Evolutionary conservation across 2,797 vertebrate species (phyloP).

Genomic region (Craterocephalus amniculus): DNA sequence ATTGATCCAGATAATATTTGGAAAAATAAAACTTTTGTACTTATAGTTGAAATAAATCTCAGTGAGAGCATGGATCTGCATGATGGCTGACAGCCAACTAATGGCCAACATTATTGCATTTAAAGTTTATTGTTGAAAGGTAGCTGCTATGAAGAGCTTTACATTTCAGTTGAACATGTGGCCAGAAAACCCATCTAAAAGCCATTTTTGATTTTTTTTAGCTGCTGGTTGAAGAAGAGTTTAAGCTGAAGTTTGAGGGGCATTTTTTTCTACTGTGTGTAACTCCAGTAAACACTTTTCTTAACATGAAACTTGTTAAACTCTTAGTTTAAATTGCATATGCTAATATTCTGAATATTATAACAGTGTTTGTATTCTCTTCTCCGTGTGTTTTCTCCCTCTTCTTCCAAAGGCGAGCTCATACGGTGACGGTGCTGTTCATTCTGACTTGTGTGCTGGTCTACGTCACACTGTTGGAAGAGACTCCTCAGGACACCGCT

Average conservation of each 20-base stretch:
- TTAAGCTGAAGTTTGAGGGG: background rate
- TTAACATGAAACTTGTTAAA: background rate
- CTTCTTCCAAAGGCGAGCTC: constrained; percentile 89
- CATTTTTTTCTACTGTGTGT: background rate
- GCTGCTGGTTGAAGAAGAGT: background rate
- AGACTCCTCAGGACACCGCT: constrained; percentile 95
- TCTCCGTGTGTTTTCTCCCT: constrained; percentile 2
- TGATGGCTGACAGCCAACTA: background rate
- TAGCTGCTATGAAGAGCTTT: background rate
- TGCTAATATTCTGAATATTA: too few relatives aligned
- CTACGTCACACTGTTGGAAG: constrained; percentile 96
- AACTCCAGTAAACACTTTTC: background rate
- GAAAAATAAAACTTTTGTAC: constrained; percentile 17
- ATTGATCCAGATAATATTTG: constrained; percentile 11
- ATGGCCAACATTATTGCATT: background rate
- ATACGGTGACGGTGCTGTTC: constrained; percentile 95
- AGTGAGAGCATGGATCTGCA: background rate
- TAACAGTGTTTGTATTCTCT: too few relatives aligned
- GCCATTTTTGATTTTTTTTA: background rate
- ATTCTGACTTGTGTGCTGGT: constrained; percentile 94
- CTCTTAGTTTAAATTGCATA: too few relatives aligned
- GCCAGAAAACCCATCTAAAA: background rate
- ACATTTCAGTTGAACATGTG: background rate
- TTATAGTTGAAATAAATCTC: constrained; percentile 20
- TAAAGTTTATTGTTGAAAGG: background rate